Evolutionary conservation across 2,797 vertebrate genomes (phyloP).

Genomic region (Poecilia velifera): DNA sequence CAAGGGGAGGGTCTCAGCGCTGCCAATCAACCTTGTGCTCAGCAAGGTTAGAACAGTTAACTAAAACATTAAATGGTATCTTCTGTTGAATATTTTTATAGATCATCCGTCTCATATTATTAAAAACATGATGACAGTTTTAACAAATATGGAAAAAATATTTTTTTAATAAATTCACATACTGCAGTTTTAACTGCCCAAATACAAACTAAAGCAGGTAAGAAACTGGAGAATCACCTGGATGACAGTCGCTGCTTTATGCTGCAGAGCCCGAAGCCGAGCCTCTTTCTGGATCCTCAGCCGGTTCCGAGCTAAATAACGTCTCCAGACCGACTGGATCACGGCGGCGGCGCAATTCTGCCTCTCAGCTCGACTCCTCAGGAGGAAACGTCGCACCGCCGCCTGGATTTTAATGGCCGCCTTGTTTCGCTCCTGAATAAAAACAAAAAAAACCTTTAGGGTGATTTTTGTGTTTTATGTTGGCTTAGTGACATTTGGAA

Average conservation of each 20-base stretch:
- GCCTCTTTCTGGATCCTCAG: slow-evolving; percentile 72
- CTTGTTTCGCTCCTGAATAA: slow-evolving; percentile 80
- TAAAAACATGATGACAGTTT: too few species aligned
- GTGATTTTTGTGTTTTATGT: neutral
- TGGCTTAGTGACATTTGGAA: neutral
- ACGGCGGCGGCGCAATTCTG: slow-evolving; percentile 71
- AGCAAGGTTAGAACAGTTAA: too few species aligned
- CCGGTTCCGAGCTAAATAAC: slow-evolving; percentile 68
- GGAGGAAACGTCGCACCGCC: slow-evolving; percentile 77
- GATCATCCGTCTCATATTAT: too few species aligned
- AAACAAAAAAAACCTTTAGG: neutral
- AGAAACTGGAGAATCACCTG: slow-evolving; percentile 73
- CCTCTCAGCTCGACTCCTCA: slow-evolving; percentile 60
- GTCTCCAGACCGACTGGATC: slow-evolving; percentile 88
- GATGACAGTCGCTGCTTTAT: slow-evolving; percentile 82
- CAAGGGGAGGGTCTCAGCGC: too few species aligned
- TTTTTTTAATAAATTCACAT: too few species aligned
- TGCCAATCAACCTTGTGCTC: too few species aligned
- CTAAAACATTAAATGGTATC: too few species aligned
- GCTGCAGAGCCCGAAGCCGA: slow-evolving; percentile 68
- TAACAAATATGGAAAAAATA: too few species aligned
- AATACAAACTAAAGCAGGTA: neutral
- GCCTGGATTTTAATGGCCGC: slow-evolving; percentile 86
- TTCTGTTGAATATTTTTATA: too few species aligned
- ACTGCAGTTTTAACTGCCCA: too few species aligned